These are phyloP conservation scores for Allygus modestus DNA, from an alignment of 2,888 invertebrate genomes.

Conservation along the genomic window DNA sequence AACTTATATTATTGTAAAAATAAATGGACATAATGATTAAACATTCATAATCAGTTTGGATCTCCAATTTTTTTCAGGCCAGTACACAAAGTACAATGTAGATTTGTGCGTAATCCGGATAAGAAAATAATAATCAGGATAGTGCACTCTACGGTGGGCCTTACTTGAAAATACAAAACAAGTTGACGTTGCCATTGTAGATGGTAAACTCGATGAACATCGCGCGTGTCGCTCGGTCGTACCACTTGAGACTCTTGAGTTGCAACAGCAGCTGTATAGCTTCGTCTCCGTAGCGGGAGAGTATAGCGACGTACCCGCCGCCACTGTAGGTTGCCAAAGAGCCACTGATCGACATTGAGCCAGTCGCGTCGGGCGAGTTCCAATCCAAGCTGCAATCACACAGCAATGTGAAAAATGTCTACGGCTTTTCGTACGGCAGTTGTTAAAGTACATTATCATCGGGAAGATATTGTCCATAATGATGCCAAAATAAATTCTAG, in stretches of 20 bases:
- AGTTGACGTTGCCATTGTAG: slow-evolving; percentile 85
- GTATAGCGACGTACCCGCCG: slow-evolving; percentile 78
- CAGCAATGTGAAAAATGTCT: neutral
- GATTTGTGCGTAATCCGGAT: too few species aligned
- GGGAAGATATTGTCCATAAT: too few species aligned
- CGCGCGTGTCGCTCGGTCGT: slow-evolving; percentile 82
- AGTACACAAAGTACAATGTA: too few species aligned
- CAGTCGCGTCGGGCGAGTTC: neutral
- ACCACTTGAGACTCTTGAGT: slow-evolving; percentile 81
- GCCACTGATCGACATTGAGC: slow-evolving; percentile 14
- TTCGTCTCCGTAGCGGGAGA: slow-evolving; percentile 74
- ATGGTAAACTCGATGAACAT: slow-evolving; percentile 85
- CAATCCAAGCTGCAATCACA: slow-evolving; percentile 1
- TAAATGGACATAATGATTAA: too few species aligned
- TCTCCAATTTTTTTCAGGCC: too few species aligned
- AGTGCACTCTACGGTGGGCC: neutral
- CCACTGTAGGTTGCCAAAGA: slow-evolving; percentile 77
- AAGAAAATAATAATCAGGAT: too few species aligned
- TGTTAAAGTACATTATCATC: too few species aligned
- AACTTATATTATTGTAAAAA: too few species aligned
- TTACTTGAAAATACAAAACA: slow-evolving; percentile 78
- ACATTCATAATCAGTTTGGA: too few species aligned
- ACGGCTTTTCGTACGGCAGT: too few species aligned
- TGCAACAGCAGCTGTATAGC: slow-evolving; percentile 73
- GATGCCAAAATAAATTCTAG: too few species aligned